Evolutionary conservation across 35 echinoderm and acorn worm species (phyloP), one percentile per base, ranked within the genome.

Genomic region (Chiridota heheva): DNA sequence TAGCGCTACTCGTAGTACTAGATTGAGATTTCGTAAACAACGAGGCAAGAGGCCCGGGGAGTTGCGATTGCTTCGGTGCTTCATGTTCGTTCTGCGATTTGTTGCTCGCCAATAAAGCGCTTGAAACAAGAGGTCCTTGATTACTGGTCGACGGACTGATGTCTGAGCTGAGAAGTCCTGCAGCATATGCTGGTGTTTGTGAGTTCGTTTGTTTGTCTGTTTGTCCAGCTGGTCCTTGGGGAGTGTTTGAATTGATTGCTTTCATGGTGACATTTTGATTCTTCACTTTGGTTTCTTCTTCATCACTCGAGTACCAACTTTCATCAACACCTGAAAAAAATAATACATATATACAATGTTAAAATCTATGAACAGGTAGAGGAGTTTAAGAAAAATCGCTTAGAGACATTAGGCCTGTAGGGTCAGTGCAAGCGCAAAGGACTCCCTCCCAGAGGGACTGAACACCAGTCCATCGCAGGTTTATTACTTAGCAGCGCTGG

Each of bases 261-360:
- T 42, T 48, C 43, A 57, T 8, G 76, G 48, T 13, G 48, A 22
- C 33, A 26, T 18, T 58, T 22, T 71, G 40, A 4, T 22, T 37
- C 44, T 69, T 87, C 2, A 29, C 45, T 43, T 20, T 4, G 24
- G 45, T 49, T 7, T 83, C 84, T n/a, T 93, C 90, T 78, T 93
- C 90, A 69, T 93, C 90, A 70, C 90, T 93, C 57, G 90, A 93
- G 76, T 93, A 93, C 90, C 90, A 93, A 36, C 72, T 88, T n/a
- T 88, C 90, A 26, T 88, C 85, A 17, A 64, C 78, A 70, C 78
- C 85, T 63, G 84, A 61, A 81, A 70, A 55, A 37, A 73, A 3
- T n/a, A 32, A 31, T 4, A 40, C 44, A 73, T 44, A 28, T 17
- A 25, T n/a, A n/a, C n/a, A n/a, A n/a, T n/a, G n/a, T n/a, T n/a